Percentiles rank a stretch among this genome's conserved stretches.
These are phyloP conservation scores for Drosophila meridiana DNA, from an alignment of 2,888 invertebrate species.

Conservation along the genomic window DNA sequence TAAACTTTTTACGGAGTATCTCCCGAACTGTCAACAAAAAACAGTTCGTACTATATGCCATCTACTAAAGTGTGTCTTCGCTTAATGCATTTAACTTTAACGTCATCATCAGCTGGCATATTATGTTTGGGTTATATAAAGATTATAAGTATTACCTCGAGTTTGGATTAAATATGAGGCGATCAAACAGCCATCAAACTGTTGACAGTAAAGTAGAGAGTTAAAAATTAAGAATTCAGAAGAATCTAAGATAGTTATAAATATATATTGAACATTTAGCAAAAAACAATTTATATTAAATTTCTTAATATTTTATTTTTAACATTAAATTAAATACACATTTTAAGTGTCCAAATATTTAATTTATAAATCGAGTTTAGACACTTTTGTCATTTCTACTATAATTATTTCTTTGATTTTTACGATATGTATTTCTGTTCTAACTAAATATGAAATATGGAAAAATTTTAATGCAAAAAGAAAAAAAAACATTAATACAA, in stretches of 20 bases:
- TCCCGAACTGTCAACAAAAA: background rate
- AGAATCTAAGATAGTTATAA: background rate
- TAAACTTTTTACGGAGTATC: background rate
- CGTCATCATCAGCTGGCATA: constrained; percentile 32
- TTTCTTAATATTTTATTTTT: no score
- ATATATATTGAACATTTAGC: no score
- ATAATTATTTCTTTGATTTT: no score
- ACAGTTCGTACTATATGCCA: constrained; percentile 11
- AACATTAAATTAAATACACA: no score
- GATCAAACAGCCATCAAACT: no score
- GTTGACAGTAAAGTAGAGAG: background rate
- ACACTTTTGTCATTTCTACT: no score
- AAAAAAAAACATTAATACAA: background rate
- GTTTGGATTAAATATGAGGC: background rate
- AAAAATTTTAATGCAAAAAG: no score
- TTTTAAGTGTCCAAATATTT: no score
- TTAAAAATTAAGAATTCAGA: background rate
- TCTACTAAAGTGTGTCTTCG: constrained; percentile 30
- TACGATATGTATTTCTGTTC: no score
- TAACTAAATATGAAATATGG: no score
- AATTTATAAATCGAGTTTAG: no score
- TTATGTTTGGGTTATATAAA: constrained; percentile 15
- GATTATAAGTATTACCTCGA: background rate
- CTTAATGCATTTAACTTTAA: constrained; percentile 35
- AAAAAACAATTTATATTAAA: no score